Evolutionary conservation across 1,140 invertebrate species (phyloP).

Genomic region (Pseudomyrmex gracilis): DNA sequence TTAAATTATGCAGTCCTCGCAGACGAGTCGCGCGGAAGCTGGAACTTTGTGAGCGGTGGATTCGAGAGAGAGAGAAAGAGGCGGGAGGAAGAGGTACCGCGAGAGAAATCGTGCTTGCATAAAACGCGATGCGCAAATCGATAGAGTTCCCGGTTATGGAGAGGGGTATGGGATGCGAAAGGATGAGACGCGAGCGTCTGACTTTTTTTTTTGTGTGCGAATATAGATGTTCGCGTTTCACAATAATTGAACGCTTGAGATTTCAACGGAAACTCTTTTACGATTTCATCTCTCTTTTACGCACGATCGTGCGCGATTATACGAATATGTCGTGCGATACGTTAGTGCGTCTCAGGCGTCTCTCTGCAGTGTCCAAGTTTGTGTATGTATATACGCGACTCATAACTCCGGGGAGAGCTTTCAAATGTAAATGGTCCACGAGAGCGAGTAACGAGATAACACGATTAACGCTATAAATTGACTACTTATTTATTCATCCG

Average conservation of each 20-base stretch:
- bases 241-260: too few relatives aligned
- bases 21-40: conserved; percentile 56
- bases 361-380: neutral
- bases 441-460: conserved; percentile 2
- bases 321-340: neutral
- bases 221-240: too few relatives aligned
- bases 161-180: too few relatives aligned
- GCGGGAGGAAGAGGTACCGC: neutral
- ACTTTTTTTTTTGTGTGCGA: too few relatives aligned
- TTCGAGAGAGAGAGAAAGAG: conserved; percentile 23
- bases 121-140: conserved; percentile 28
- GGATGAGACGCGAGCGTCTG: too few relatives aligned
- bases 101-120: conserved; percentile 44
- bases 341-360: neutral
- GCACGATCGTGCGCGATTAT: neutral
- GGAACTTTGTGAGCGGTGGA: conserved; percentile 10
- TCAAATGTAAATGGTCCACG: neutral
- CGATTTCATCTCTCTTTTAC: neutral
- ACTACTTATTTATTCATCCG: conserved; percentile 43
- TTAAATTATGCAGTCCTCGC: conserved; percentile 78
- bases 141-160: conserved; percentile 7
- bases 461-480: conserved; percentile 36
- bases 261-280: too few relatives aligned
- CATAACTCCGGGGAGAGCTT: neutral
- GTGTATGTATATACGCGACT: neutral